These are phyloP conservation scores for Orbicella faveolata DNA, from an alignment of 64 coral and sea anemone genomes.

Conservation along the genomic window DNA sequence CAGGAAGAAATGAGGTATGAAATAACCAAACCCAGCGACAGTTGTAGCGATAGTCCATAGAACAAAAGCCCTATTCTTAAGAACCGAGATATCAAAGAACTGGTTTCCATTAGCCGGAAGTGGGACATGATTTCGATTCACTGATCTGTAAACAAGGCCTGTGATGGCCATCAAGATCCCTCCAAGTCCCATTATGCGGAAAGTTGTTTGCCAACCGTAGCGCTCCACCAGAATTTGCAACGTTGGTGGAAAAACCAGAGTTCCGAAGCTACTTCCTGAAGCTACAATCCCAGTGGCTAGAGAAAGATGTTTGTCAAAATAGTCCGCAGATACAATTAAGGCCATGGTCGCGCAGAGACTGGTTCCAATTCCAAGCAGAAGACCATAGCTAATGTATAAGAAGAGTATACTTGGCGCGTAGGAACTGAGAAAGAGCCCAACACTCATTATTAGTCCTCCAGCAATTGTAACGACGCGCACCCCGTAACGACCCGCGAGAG, in stretches of 20 bases:
- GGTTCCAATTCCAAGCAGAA: slow-evolving; percentile 78
- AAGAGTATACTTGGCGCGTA: slow-evolving; percentile 52
- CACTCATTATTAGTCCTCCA: slow-evolving; percentile 82
- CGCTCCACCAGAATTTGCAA: slow-evolving; percentile 61
- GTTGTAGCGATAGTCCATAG: slow-evolving; percentile 76
- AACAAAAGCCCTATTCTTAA: slow-evolving; percentile 81
- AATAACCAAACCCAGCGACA: slow-evolving; percentile 78
- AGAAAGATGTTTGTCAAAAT: slow-evolving; percentile 89
- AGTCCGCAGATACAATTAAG: slow-evolving; percentile 74
- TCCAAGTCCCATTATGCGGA: slow-evolving; percentile 49
- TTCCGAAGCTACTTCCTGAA: slow-evolving; percentile 83
- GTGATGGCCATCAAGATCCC: slow-evolving; percentile 57
- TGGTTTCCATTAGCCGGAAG: not conserved
- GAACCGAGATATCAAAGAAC: slow-evolving; percentile 68
- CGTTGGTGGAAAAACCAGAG: slow-evolving; percentile 64
- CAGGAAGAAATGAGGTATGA: slow-evolving; percentile 84
- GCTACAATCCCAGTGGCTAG: slow-evolving; percentile 83
- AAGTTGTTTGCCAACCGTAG: slow-evolving; percentile 58
- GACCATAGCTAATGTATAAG: slow-evolving; percentile 78
- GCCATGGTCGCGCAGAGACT: slow-evolving; percentile 89
- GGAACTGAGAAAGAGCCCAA: slow-evolving; percentile 77
- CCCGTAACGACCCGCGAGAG: slow-evolving; percentile 63
- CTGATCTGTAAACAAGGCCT: slow-evolving; percentile 65
- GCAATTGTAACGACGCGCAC: slow-evolving; percentile 67
- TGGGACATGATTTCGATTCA: slow-evolving; percentile 29